Evolutionary conservation across 2,888 invertebrate species (phyloP).

Genomic region (Chloroclystis v-ata): DNA sequence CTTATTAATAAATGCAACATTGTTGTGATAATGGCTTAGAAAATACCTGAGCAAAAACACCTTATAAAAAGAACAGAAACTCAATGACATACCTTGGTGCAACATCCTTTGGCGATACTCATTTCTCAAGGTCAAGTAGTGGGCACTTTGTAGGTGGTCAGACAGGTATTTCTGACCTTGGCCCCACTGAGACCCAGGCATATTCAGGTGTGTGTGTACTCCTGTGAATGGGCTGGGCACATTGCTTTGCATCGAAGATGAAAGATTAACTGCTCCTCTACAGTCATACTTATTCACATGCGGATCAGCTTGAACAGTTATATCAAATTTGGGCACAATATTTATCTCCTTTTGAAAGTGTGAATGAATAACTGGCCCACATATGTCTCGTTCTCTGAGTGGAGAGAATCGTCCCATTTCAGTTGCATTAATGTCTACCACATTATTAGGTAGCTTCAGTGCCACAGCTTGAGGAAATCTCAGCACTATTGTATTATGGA

Average conservation of each 20-base stretch:
- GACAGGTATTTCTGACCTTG: conserved; percentile 84
- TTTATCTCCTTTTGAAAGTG: conserved; percentile 51
- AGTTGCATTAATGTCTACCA: conserved; percentile 80
- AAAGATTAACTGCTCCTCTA: conserved; percentile 81
- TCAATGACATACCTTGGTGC: conserved; percentile 52
- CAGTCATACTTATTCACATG: conserved; percentile 84
- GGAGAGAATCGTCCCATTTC: conserved; percentile 83
- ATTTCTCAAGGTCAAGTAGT: conserved; percentile 78
- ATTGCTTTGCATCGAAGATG: conserved; percentile 85
- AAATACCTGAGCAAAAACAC: too few species aligned
- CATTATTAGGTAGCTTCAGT: conserved; percentile 79
- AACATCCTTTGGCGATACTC: conserved; percentile 53
- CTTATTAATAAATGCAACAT: too few species aligned
- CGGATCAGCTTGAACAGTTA: conserved; percentile 68
- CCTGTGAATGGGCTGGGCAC: conserved; percentile 84
- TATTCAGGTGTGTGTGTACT: conserved; percentile 81
- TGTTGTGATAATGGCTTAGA: too few species aligned
- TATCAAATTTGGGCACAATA: conserved; percentile 45
- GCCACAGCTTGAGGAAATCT: conserved; percentile 75
- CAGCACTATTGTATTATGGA: conserved; percentile 67
- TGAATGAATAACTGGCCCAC: conserved; percentile 77
- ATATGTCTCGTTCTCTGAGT: conserved; percentile 80
- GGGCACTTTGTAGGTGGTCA: conserved; percentile 81
- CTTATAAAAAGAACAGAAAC: neutral
- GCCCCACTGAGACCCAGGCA: conserved; percentile 86